These are phyloP conservation scores for Gorsachius magnificus DNA, from an alignment of 2,797 vertebrate genomes.

Conservation along the genomic window DNA sequence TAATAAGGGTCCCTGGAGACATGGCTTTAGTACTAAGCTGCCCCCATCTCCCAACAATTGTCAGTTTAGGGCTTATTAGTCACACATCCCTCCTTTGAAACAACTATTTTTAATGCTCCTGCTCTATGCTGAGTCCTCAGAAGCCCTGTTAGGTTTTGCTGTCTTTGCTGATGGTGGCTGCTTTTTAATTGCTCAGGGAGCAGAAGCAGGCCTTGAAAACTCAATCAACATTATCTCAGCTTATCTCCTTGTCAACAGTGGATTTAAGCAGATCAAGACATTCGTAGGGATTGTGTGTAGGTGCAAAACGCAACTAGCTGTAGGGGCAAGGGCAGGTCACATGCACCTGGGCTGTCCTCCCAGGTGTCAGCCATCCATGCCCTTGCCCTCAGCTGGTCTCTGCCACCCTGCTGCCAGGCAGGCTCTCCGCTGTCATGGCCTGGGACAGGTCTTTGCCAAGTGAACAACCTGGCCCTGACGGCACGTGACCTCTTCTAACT, in stretches of 20 bases:
- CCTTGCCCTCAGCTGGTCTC: neutral
- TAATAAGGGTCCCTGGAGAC: neutral
- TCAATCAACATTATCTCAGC: neutral
- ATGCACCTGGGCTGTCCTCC: neutral
- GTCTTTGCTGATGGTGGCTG: neutral
- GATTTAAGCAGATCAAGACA: neutral
- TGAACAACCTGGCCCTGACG: neutral
- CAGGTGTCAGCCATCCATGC: neutral
- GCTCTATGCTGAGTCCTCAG: neutral
- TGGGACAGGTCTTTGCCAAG: neutral
- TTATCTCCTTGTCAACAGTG: neutral
- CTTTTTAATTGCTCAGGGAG: conserved; percentile 22
- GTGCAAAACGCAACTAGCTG: neutral
- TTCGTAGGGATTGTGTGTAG: neutral
- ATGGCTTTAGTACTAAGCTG: neutral
- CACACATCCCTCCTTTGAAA: neutral
- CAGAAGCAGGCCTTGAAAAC: neutral
- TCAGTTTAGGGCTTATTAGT: neutral
- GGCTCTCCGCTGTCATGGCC: neutral
- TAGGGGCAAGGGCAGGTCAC: neutral
- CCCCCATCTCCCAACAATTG: neutral
- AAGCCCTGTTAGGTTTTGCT: neutral
- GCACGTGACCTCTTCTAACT: neutral
- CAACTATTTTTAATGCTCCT: neutral
- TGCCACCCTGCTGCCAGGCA: neutral